Evolutionary conservation across 23 tunicate species (phyloP), one percentile per base, ranked within the genome.

Genomic region (Trididemnum nubilum): DNA sequence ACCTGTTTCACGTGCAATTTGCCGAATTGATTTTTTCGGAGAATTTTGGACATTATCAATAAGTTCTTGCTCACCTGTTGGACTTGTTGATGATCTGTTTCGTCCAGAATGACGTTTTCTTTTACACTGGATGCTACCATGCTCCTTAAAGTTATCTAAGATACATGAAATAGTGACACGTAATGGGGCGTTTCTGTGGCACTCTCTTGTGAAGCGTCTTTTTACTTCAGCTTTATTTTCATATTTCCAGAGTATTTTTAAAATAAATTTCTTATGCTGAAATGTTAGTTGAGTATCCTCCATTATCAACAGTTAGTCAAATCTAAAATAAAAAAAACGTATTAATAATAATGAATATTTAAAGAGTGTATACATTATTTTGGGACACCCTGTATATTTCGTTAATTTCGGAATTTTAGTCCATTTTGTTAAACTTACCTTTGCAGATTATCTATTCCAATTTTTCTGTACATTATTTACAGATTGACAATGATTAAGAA

Each of bases 301-400:
- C 69, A 23, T 63, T 63, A 21, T 63, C 23, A 63, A 21, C 7
- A 7, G 28, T 4, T 18, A 63, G 28, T 63, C 69, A n/a, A 63
- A 63, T 63, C 28, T 63, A 28, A 63, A 63, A 63, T 63, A 63
- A 28, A 63, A 63, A 19, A 63, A 63, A 63, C n/a, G 28, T 18
- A 18, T 63, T 63, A 63, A 15, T 63, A 15, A 23, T 28, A 4
- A 63, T 63, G 19, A 18, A 63, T 15, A 63, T 21, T 63, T 28
- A 63, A 63, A 63, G 69, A 63, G 69, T 63, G 69, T 63, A 63
- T 15, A 63, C 69, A n/a, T n/a, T n/a, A n/a, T n/a, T n/a, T n/a
- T n/a, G n/a, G n/a, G n/a, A n/a, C n/a, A n/a, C n/a, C n/a, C n/a
- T n/a, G n/a, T n/a, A n/a, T n/a, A n/a, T n/a, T n/a, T n/a, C n/a